Evolutionary conservation across 1,140 invertebrate species (phyloP).

Genomic region (Arctopsyche grandis): DNA sequence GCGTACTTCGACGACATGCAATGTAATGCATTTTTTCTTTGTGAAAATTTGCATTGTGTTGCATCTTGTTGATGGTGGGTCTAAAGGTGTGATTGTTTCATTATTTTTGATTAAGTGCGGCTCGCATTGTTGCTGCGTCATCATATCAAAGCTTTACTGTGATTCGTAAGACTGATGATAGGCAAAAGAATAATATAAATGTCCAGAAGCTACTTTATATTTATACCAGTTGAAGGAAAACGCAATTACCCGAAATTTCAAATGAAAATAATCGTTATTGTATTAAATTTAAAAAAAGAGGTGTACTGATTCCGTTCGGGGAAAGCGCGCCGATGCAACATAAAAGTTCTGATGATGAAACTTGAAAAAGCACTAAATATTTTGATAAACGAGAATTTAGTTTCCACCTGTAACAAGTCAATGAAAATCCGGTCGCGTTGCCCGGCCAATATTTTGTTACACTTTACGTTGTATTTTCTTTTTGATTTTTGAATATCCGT

Average conservation of each 20-base stretch:
- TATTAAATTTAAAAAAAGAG: too few relatives aligned
- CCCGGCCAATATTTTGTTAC: constrained; percentile 49
- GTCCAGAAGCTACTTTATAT: neutral
- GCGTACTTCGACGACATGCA: too few relatives aligned
- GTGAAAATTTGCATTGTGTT: too few relatives aligned
- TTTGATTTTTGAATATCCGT: constrained; percentile 43
- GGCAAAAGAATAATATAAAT: constrained; percentile 8
- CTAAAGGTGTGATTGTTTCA: neutral
- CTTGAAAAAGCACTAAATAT: neutral
- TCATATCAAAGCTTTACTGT: constrained; percentile 54
- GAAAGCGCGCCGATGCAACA: too few relatives aligned
- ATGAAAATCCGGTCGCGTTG: constrained; percentile 19
- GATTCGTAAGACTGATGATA: constrained; percentile 53
- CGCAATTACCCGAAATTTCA: too few relatives aligned
- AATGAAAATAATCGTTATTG: neutral
- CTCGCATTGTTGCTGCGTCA: constrained; percentile 15
- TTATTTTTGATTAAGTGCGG: neutral
- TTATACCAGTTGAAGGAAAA: neutral
- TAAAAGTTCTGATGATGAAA: neutral
- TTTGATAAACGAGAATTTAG: constrained; percentile 1
- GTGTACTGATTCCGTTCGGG: too few relatives aligned
- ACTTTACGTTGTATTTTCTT: constrained; percentile 45
- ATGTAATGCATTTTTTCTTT: too few relatives aligned
- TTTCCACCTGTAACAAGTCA: constrained; percentile 24
- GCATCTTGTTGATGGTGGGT: too few relatives aligned